These are phyloP conservation scores for Vesta saturnalis DNA, from an alignment of 2,888 invertebrate genomes.

Conservation along the genomic window DNA sequence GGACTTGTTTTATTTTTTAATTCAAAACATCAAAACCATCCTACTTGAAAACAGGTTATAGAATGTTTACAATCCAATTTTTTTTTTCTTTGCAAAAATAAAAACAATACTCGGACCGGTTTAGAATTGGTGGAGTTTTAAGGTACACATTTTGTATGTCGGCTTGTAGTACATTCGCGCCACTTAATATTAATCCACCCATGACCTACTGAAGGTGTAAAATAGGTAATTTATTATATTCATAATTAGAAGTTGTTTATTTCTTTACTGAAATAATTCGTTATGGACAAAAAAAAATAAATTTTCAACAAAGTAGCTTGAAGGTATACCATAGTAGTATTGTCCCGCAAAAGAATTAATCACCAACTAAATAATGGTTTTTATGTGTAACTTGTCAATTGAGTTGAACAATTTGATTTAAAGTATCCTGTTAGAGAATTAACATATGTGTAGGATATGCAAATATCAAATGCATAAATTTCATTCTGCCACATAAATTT, in stretches of 20 bases:
- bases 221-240: conserved; percentile 1
- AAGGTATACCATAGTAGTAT: background rate
- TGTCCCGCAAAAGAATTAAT: background rate
- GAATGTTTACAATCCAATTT: too few relatives aligned
- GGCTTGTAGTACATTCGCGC: too few relatives aligned
- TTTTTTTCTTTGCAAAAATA: too few relatives aligned
- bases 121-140: too few relatives aligned
- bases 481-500: background rate
- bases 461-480: conserved; percentile 13
- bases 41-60: too few relatives aligned
- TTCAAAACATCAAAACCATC: too few relatives aligned
- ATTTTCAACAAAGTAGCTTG: conserved; percentile 6
- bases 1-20: too few relatives aligned
- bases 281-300: background rate
- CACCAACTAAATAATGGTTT: conserved; percentile 2
- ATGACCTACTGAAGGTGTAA: too few relatives aligned
- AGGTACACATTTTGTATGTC: too few relatives aligned
- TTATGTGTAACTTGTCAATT: conserved; percentile 5
- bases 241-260: conserved; percentile 4
- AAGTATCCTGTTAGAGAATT: conserved; percentile 10
- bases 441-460: conserved; percentile 11
- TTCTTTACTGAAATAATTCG: background rate
- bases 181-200: too few relatives aligned
- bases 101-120: too few relatives aligned
- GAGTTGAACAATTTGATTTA: conserved; percentile 3